These are phyloP conservation scores for Philhelius pedissequus DNA, from an alignment of 2,888 invertebrate genomes.

Conservation along the genomic window DNA sequence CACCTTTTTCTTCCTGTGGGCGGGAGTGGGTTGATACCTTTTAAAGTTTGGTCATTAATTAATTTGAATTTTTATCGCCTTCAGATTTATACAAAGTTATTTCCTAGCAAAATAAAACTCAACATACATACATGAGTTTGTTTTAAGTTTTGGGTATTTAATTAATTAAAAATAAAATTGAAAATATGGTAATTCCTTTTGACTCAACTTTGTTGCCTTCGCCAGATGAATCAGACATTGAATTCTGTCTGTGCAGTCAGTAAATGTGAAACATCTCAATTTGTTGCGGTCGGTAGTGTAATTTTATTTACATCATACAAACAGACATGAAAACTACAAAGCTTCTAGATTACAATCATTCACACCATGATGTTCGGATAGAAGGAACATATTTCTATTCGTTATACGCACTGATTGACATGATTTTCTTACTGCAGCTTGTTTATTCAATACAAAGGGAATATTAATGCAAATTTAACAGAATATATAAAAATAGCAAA, in stretches of 20 bases:
- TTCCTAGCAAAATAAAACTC: not conserved
- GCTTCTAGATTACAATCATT: not conserved
- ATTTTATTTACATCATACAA: not conserved
- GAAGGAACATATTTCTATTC: not conserved
- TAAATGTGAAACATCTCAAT: not conserved
- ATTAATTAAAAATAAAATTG: not conserved
- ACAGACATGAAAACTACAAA: too few relatives aligned
- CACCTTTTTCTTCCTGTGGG: too few relatives aligned
- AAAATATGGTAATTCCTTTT: not conserved
- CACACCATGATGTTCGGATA: not conserved
- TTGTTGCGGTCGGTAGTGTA: not conserved
- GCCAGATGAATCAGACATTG: not conserved
- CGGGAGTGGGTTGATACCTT: not conserved
- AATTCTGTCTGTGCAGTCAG: not conserved
- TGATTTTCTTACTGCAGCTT: not conserved
- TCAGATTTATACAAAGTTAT: not conserved
- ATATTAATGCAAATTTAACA: not conserved
- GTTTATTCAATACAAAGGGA: not conserved
- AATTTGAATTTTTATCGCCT: not conserved
- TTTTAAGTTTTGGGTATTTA: not conserved
- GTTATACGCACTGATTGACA: not conserved
- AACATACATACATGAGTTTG: not conserved
- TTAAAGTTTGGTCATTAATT: slow-evolving; percentile 5
- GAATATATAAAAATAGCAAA: not conserved
- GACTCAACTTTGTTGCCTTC: not conserved